Conservation (phyloP, 2,113 vertebrate species). For the Haemorhous mexicanus region DNA sequence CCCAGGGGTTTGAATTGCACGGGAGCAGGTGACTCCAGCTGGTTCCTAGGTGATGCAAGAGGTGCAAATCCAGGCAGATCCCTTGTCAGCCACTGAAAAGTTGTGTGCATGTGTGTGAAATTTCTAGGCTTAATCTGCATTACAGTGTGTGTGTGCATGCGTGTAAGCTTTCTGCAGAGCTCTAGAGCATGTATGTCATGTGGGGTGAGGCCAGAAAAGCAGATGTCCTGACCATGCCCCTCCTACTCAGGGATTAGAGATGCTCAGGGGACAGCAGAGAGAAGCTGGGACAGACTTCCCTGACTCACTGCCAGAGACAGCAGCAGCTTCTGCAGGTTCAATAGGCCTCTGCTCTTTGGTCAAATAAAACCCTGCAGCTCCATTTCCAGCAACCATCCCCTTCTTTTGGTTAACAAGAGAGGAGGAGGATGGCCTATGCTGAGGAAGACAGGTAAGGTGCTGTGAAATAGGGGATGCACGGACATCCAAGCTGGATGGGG, state of each 20-base stretch:
- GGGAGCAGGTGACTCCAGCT: neutral
- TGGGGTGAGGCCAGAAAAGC: slow-evolving; percentile 21
- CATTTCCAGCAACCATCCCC: slow-evolving; percentile 14
- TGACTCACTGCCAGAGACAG: neutral
- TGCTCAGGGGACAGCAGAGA: neutral
- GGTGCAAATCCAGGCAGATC: neutral
- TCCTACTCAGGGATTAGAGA: slow-evolving; percentile 14
- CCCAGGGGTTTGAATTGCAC: neutral
- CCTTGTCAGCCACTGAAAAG: neutral
- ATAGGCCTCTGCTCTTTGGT: neutral
- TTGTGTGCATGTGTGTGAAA: neutral
- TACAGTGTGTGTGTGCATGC: neutral
- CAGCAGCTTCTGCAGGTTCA: neutral
- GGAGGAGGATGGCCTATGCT: slow-evolving; percentile 56
- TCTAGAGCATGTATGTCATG: neutral
- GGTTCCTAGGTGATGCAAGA: neutral
- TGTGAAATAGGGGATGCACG: neutral
- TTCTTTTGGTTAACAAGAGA: neutral
- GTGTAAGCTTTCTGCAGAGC: neutral
- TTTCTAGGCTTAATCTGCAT: slow-evolving; percentile 14
- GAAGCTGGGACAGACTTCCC: slow-evolving; percentile 11
- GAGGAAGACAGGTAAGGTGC: slow-evolving; percentile 58
- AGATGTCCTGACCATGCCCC: slow-evolving; percentile 14
- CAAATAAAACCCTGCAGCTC: neutral
- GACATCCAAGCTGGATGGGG: neutral